phyloP scores from a whole-genome alignment of 2,113 vertebrate species.

The Serinus canaria region DNA sequence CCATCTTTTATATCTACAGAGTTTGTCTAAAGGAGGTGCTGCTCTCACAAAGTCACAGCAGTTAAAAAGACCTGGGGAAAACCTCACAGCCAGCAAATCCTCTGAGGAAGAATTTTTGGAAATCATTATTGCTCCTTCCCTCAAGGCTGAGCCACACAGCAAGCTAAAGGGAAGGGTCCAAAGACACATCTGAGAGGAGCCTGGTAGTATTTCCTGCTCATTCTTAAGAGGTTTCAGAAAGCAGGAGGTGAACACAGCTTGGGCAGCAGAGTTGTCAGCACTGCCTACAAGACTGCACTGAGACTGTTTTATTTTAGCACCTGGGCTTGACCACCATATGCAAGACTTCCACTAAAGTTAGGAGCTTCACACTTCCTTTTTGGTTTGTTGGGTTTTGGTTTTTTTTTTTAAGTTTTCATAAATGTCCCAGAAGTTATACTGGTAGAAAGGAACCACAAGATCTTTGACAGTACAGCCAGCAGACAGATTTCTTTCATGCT shows the following conservation, averaged over 20 bases:
- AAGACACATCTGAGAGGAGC: neutral
- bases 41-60: neutral
- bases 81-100: neutral
- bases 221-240: neutral
- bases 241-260: neutral
- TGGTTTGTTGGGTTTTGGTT: too few species aligned
- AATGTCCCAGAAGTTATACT: neutral
- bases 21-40: neutral
- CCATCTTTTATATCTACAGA: neutral
- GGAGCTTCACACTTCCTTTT: neutral
- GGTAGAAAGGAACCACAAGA: neutral
- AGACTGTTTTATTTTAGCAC: neutral
- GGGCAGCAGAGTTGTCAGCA: rapidly evolving
- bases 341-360: neutral
- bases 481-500: neutral
- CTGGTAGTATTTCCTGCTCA: neutral
- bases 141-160: neutral
- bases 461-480: neutral
- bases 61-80: neutral
- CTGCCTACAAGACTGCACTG: neutral
- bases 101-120: neutral
- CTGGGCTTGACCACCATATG: too few species aligned
- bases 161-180: neutral
- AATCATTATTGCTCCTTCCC: neutral
- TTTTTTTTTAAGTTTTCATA: neutral